A percentile compares a stretch with the other conserved stretches of the same genome.
These are phyloP conservation scores for Amblyopsis hoosieri DNA, from an alignment of 2,797 vertebrate genomes.

Conservation along the genomic window DNA sequence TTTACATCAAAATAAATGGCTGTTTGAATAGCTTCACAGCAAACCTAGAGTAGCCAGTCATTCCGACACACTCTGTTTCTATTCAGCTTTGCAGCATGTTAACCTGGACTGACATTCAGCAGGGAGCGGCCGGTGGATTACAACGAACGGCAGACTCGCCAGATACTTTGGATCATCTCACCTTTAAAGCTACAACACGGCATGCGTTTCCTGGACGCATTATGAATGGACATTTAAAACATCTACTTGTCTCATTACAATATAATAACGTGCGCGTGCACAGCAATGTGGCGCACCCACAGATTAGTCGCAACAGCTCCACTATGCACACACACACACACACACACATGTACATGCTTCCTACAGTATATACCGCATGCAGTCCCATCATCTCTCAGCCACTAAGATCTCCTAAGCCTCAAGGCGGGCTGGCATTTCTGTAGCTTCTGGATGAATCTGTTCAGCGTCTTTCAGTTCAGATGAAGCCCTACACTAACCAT, in stretches of 20 bases:
- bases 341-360: conserved; percentile 23
- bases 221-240: conserved; percentile 77
- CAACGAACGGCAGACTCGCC: conserved; percentile 48
- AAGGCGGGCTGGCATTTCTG: conserved; percentile 70
- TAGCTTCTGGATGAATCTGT: conserved; percentile 91
- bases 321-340: not conserved
- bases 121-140: conserved; percentile 54
- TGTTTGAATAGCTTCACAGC: conserved; percentile 80
- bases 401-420: conserved; percentile 60
- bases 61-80: conserved; percentile 75
- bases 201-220: conserved; percentile 78
- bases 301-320: not conserved
- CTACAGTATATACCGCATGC: conserved; percentile 2
- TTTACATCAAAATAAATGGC: conserved; percentile 79
- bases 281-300: conserved; percentile 14
- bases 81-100: conserved; percentile 65
- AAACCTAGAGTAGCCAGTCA: conserved; percentile 72
- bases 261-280: conserved; percentile 28
- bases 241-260: conserved; percentile 66
- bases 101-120: conserved; percentile 74
- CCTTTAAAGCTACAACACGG: conserved; percentile 58
- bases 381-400: conserved; percentile 44
- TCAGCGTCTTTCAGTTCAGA: conserved; percentile 93
- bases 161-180: conserved; percentile 37
- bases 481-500: conserved; percentile 91